Percentiles rank a stretch among this genome's conserved stretches.
Evolutionary conservation across 2,113 vertebrate species (phyloP).

Genomic region (Xenopus borealis): DNA sequence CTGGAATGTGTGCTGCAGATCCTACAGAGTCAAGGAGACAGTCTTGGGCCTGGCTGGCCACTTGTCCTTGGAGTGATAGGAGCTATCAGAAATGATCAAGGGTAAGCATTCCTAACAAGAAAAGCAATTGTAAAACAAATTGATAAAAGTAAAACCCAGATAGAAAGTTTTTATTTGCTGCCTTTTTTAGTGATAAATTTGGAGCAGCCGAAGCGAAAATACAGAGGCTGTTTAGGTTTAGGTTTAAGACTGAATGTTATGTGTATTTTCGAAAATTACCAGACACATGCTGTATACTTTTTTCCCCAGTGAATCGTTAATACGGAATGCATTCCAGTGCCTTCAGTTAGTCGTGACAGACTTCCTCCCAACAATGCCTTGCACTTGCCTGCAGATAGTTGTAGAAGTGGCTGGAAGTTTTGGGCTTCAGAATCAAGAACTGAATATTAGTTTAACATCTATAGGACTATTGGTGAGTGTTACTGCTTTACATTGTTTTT

Average conservation of each 20-base stretch:
- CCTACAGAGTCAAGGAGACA: constrained; percentile 93
- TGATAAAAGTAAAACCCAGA: too few relatives aligned
- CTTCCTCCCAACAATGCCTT: constrained; percentile 98
- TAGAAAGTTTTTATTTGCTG: too few relatives aligned
- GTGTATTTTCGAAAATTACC: too few relatives aligned
- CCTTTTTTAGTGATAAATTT: too few relatives aligned
- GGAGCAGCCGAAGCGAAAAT: too few relatives aligned
- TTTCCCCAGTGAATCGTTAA: constrained; percentile 88
- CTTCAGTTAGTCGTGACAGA: constrained; percentile 98
- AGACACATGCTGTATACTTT: background rate
- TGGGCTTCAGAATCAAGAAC: constrained; percentile 97
- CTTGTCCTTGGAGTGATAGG: constrained; percentile 95
- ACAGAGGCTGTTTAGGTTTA: too few relatives aligned
- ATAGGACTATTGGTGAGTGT: constrained; percentile 92
- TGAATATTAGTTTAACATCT: constrained; percentile 98
- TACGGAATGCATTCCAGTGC: constrained; percentile 98
- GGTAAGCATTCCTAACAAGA: constrained; percentile 67
- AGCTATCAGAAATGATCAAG: constrained; percentile 96
- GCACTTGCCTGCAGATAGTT: constrained; percentile 95
- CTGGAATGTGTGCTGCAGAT: constrained; percentile 95
- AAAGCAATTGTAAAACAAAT: too few relatives aligned
- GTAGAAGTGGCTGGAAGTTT: constrained; percentile 98
- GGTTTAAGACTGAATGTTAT: too few relatives aligned
- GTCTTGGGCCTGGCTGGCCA: constrained; percentile 94
- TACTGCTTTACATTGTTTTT: too few relatives aligned